Percentiles rank a stretch among this genome's conserved stretches.
Conservation (phyloP, 2,797 vertebrate species). For the Sciurus vulgaris region DNA sequence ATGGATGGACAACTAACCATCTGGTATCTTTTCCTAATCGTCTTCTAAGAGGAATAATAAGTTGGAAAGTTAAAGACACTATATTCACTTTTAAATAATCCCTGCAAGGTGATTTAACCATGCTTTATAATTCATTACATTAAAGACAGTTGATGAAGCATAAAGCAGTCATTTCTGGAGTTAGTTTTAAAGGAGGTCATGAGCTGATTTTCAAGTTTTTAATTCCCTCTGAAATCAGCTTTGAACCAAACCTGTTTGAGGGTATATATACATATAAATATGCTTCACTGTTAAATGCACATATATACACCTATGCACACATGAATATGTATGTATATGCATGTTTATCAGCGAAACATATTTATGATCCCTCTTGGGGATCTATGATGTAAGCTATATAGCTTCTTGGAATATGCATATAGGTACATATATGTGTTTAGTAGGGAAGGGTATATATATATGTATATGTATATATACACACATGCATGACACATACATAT, state of each 20-base stretch:
- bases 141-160: conserved; percentile 69
- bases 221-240: conserved; percentile 55
- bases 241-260: conserved; percentile 44
- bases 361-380: not conserved
- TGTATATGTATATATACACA: not conserved
- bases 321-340: not conserved
- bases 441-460: not conserved
- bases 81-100: conserved; percentile 64
- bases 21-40: conserved; percentile 69
- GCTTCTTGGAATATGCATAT: not conserved
- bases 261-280: not conserved
- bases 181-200: conserved; percentile 72
- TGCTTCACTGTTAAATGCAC: too few species aligned
- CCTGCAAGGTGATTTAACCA: conserved; percentile 71
- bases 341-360: too few species aligned
- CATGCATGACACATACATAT: not conserved
- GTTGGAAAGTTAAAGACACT: conserved; percentile 48
- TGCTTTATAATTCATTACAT: conserved; percentile 74
- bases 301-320: not conserved
- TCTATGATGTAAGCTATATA: not conserved
- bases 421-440: too few species aligned
- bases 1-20: conserved; percentile 68
- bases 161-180: conserved; percentile 72
- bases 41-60: conserved; percentile 68
- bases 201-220: conserved; percentile 62